A percentile compares a stretch with the other conserved stretches of the same genome.
These are phyloP conservation scores for Neuroscelio doddi DNA, from an alignment of 2,888 invertebrate genomes.

Conservation along the genomic window DNA sequence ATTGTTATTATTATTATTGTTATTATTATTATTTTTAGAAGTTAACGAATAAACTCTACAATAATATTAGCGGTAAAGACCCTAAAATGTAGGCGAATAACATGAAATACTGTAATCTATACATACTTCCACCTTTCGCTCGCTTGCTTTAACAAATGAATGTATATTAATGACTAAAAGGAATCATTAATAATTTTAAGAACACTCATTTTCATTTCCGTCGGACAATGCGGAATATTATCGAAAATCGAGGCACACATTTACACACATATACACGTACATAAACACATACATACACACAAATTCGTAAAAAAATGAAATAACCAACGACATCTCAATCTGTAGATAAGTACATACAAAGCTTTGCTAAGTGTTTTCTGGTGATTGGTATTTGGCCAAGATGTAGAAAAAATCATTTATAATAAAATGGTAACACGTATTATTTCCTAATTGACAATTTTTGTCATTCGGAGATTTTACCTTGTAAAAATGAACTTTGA, in stretches of 20 bases:
- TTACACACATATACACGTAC: conserved; percentile 53
- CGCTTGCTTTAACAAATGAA: conserved; percentile 68
- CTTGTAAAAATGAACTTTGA: conserved; percentile 27
- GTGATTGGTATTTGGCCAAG: conserved; percentile 70
- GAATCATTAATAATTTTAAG: conserved; percentile 52
- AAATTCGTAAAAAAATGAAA: conserved; percentile 35
- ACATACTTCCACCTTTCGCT: conserved; percentile 63
- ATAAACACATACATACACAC: conserved; percentile 48
- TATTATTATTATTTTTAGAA: conserved; percentile 60
- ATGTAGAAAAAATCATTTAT: conserved; percentile 70
- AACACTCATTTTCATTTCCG: conserved; percentile 51
- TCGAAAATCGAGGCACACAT: conserved; percentile 23
- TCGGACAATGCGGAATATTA: conserved; percentile 34
- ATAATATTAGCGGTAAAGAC: conserved; percentile 61
- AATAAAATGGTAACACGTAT: conserved; percentile 71
- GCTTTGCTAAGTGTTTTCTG: conserved; percentile 72
- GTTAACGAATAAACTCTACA: conserved; percentile 61
- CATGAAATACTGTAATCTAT: conserved; percentile 63
- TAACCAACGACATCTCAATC: conserved; percentile 57
- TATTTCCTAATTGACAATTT: conserved; percentile 62
- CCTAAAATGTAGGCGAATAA: conserved; percentile 59
- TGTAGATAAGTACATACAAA: conserved; percentile 69
- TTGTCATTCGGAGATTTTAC: conserved; percentile 26
- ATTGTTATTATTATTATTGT: conserved; percentile 47
- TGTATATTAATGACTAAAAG: conserved; percentile 60